Evolutionary conservation across 2,888 invertebrate genomes (phyloP).

Genomic region (Cataglyphis livida): DNA sequence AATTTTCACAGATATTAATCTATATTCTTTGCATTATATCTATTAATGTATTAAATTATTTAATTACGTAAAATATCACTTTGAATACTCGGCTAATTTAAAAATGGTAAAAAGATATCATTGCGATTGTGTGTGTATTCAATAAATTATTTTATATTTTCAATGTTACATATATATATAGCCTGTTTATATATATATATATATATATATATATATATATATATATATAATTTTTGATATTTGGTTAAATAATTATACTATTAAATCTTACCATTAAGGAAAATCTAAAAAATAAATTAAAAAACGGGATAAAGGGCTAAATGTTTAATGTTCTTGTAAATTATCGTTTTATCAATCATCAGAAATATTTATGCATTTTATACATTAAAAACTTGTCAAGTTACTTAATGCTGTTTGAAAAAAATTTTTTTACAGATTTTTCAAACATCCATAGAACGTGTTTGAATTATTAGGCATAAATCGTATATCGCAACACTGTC

Average conservation of each 20-base stretch:
- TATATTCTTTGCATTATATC: neutral
- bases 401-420: neutral
- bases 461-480: conserved; percentile 22
- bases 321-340: neutral
- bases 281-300: neutral
- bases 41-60: neutral
- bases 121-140: neutral
- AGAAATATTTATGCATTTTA: neutral
- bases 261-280: neutral
- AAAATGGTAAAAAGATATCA: neutral
- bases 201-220: neutral
- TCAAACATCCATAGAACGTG: neutral
- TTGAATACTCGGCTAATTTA: conserved; percentile 1
- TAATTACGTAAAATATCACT: conserved; percentile 16
- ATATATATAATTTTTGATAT: neutral
- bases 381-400: neutral
- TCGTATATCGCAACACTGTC: conserved; percentile 16
- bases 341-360: neutral
- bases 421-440: conserved; percentile 10
- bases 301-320: neutral
- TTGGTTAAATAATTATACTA: neutral
- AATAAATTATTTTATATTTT: conserved; percentile 9
- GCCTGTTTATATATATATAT: neutral
- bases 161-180: neutral
- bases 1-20: conserved; percentile 9